phyloP scores from a whole-genome alignment of 1,140 invertebrate species.

The Drosophila kurseongensis region DNA sequence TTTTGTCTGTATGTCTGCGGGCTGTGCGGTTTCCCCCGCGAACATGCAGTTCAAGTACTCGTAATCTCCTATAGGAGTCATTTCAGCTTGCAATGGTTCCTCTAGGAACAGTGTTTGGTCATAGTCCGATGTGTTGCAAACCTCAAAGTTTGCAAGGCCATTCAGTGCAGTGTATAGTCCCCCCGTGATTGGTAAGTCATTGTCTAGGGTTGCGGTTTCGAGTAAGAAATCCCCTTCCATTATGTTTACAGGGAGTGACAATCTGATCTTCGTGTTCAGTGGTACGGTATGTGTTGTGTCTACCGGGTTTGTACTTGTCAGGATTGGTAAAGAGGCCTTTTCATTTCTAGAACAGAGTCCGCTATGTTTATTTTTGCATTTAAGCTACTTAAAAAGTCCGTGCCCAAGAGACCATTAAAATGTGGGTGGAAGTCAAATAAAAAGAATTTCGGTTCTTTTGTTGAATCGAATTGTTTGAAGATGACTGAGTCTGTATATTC shows the following conservation, averaged over 20 bases:
- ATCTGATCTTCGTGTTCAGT: background rate
- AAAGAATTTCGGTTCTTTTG: background rate
- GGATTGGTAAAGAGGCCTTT: background rate
- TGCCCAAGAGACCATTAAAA: conserved; percentile 1
- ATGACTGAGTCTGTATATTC: no score
- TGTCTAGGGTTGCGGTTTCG: conserved; percentile 3
- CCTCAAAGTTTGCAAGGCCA: conserved; percentile 1
- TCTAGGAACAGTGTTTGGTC: conserved; percentile 8
- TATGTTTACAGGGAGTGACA: background rate
- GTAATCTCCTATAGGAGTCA: background rate
- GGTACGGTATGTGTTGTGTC: conserved; percentile 9
- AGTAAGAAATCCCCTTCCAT: conserved; percentile 13
- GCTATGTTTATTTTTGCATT: conserved; percentile 5
- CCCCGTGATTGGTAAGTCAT: background rate
- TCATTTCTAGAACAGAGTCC: background rate
- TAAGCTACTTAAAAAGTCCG: background rate
- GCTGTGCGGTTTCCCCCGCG: background rate
- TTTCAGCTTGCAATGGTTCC: background rate
- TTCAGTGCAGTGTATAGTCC: conserved; percentile 1
- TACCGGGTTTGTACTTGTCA: conserved; percentile 1
- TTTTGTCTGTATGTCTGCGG: background rate
- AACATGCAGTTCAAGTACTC: conserved; percentile 8
- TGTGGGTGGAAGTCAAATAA: conserved; percentile 3
- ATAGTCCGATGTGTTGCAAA: conserved; percentile 7
- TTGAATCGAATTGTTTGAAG: background rate